Base-by-base conservation (phyloP, 2,888 invertebrate species). In the Bruchidius siliquastri region DNA sequence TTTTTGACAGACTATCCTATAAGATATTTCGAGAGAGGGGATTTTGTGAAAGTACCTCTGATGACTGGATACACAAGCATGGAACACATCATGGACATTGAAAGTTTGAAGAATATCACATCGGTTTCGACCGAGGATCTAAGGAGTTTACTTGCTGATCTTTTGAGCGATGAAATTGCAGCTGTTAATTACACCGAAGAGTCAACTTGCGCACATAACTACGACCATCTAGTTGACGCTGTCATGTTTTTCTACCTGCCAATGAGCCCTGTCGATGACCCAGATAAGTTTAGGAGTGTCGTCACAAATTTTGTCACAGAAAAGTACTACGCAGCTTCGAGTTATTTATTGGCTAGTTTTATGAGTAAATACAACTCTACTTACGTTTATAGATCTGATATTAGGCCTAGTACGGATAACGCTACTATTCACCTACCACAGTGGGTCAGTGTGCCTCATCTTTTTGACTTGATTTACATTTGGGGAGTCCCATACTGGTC, bases 361-460 rank as follows among this genome's bases (percentile, higher is more conserved):
- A 85, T 93, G 22, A 91, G 92, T 76, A 89, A 88, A 79, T 78
- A 81, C 20, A 87, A 88, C 72, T 88, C 90, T 2, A 91, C 93
- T 0, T 94, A 90, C 81, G 88, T 92, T 0, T 94, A 95, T 82
- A 88, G 94, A 79, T 95, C 95, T 82, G 94, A 94, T 84, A 88
- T 91, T 79, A 92, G 93, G 78, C 92, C 94, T 0, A 90, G 90
- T 80, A 93, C 93, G 0, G 87, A 88, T 71, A 88, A 89, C 30
- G 91, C 90, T 2, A 89, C 90, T 70, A 90, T 90, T 32, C 91
- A 91, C 72, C 88, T 94, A 26, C 93, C 94, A 0, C 90, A 90
- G 70, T 95, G 95, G 94, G 90, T 93, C 0, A 90, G 91, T 21
- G 94, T 95, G 0, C 94, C 95, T 0, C 94, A 95, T 83, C 91